Evolutionary conservation across 2,113 vertebrate species (phyloP).

Genomic region (Tragulus kanchil): DNA sequence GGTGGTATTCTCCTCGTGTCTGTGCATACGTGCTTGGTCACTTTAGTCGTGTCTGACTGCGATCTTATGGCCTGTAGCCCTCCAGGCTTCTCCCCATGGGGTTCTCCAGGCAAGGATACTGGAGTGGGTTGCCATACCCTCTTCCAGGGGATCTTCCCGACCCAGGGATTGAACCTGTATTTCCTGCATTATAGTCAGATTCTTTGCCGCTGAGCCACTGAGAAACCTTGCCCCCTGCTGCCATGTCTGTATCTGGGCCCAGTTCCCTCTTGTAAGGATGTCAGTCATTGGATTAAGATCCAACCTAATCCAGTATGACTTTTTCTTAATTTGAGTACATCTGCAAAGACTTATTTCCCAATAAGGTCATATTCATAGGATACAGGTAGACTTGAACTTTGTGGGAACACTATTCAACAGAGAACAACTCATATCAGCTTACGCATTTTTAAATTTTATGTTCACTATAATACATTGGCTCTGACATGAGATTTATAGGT

Average conservation of each 20-base stretch:
- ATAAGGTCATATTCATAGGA: not conserved
- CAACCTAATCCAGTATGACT: not conserved
- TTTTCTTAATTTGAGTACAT: not conserved
- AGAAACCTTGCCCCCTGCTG: not conserved
- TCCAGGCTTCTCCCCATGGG: not conserved
- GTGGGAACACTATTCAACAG: not conserved
- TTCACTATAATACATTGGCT: not conserved
- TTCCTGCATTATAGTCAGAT: not conserved
- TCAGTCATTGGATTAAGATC: not conserved
- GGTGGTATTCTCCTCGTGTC: rapidly evolving
- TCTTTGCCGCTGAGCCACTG: not conserved
- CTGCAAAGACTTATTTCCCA: slow-evolving; percentile 35
- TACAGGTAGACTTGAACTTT: not conserved
- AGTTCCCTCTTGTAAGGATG: not conserved
- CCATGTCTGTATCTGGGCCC: not conserved
- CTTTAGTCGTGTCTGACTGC: not conserved
- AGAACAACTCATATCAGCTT: not conserved
- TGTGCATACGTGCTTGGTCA: rapidly evolving
- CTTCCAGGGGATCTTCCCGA: not conserved
- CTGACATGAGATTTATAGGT: not conserved
- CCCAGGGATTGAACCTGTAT: not conserved
- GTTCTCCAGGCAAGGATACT: not conserved
- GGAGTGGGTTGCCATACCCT: not conserved
- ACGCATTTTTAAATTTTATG: not conserved
- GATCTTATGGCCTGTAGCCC: not conserved